Conservation (phyloP, 2,797 vertebrate genomes). For the Thunnus albacares region DNA sequence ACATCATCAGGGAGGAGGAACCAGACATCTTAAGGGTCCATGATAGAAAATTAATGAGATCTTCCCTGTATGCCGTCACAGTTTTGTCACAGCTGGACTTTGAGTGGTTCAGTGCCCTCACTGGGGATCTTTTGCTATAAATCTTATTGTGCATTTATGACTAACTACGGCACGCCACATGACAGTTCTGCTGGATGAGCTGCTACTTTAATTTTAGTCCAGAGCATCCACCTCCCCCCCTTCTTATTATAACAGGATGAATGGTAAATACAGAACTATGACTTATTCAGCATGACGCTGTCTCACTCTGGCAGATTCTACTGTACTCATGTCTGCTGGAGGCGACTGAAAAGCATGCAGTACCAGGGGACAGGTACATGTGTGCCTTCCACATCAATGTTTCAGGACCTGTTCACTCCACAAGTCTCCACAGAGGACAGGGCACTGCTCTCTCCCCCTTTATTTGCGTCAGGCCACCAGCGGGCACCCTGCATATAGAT, state of each 20-base stretch:
- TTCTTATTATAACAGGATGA: constrained; percentile 16
- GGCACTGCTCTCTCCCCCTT: constrained; percentile 15
- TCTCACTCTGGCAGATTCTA: constrained; percentile 13
- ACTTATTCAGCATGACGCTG: constrained; percentile 41
- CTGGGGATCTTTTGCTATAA: constrained; percentile 41
- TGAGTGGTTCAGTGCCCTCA: constrained; percentile 50
- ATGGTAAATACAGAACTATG: constrained; percentile 22
- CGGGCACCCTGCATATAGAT: constrained; percentile 12
- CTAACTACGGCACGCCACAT: constrained; percentile 18
- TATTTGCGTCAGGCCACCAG: constrained; percentile 17
- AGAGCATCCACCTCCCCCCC: background rate
- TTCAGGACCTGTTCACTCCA: constrained; percentile 64
- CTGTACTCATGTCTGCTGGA: constrained; percentile 22
- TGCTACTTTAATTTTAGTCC: constrained; percentile 4
- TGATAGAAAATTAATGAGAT: constrained; percentile 78
- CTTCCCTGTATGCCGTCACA: constrained; percentile 38
- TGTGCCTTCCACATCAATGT: constrained; percentile 66
- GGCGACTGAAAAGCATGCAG: constrained; percentile 31
- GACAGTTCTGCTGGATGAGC: constrained; percentile 16
- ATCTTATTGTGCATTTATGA: constrained; percentile 52
- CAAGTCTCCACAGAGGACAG: constrained; percentile 47
- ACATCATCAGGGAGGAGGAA: constrained; percentile 57
- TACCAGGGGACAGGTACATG: constrained; percentile 19
- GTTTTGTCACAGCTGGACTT: constrained; percentile 67
- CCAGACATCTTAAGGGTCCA: constrained; percentile 59